phyloP scores from a whole-genome alignment of 2,797 vertebrate species.

The Coregonus suidteri region DNA sequence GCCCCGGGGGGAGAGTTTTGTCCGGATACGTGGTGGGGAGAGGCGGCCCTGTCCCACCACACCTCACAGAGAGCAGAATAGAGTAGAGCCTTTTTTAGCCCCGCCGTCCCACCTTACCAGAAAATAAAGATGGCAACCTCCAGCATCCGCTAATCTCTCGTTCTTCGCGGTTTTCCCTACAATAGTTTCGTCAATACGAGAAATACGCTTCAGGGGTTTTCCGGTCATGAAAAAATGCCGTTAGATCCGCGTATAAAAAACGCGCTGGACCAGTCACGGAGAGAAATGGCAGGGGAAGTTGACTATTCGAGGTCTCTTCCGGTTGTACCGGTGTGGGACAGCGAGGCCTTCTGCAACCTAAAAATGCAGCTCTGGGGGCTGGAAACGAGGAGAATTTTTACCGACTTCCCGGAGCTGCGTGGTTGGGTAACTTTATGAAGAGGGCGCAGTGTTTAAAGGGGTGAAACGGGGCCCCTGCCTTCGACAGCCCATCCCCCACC shows the following conservation, averaged over 20 bases:
- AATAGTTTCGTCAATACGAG: conserved; percentile 81
- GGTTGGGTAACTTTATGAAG: conserved; percentile 86
- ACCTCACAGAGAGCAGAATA: conserved; percentile 20
- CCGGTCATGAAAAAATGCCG: conserved; percentile 94
- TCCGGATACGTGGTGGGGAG: conserved; percentile 68
- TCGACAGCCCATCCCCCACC: conserved; percentile 90
- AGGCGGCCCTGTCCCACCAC: conserved; percentile 59
- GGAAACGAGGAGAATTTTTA: conserved; percentile 71
- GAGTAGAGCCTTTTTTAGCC: conserved; percentile 15
- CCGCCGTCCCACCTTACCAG: background rate
- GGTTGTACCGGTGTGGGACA: conserved; percentile 91
- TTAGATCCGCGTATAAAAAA: conserved; percentile 95
- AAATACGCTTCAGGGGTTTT: conserved; percentile 95
- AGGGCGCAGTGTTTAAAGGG: conserved; percentile 91
- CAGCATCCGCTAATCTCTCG: conserved; percentile 33
- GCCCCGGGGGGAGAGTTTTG: conserved; percentile 53
- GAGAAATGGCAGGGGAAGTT: conserved; percentile 93
- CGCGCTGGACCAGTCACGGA: conserved; percentile 89
- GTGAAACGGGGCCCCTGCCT: conserved; percentile 95
- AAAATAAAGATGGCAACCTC: conserved; percentile 62
- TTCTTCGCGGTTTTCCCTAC: conserved; percentile 40
- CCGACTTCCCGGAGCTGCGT: conserved; percentile 81
- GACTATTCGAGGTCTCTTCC: conserved; percentile 92
- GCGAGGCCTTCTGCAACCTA: conserved; percentile 96
- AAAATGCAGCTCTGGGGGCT: conserved; percentile 86